Conservation (phyloP, 2,888 invertebrate species). For the Parochlus steinenii region DNA sequence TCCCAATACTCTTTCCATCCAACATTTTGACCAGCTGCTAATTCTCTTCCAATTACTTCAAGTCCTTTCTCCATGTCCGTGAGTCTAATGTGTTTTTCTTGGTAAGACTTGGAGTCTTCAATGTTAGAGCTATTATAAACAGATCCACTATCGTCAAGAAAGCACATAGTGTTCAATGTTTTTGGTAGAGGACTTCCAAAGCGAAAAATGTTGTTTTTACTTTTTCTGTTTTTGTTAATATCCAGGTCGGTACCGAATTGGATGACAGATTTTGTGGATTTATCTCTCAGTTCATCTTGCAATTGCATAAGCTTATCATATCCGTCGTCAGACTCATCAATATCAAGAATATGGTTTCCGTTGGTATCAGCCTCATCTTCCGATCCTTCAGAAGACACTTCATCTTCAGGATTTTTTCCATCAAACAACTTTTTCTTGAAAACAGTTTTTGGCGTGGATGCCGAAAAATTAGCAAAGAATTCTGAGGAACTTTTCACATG, state of each 20-base stretch:
- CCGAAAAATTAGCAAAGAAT: too few species aligned
- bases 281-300: too few species aligned
- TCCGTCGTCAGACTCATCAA: slow-evolving; percentile 6
- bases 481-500: slow-evolving; percentile 6
- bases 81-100: slow-evolving; percentile 34
- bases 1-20: slow-evolving; percentile 90
- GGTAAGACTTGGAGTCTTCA: slow-evolving; percentile 21
- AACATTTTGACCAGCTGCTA: slow-evolving; percentile 54
- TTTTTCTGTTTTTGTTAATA: too few species aligned
- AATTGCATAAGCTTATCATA: slow-evolving; percentile 4
- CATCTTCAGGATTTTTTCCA: background rate
- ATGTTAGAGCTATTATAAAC: slow-evolving; percentile 12
- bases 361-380: too few species aligned
- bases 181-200: too few species aligned
- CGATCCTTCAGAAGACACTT: too few species aligned
- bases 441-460: slow-evolving; percentile 10
- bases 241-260: too few species aligned
- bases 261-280: too few species aligned
- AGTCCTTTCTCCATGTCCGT: slow-evolving; percentile 72
- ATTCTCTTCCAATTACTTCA: slow-evolving; percentile 62
- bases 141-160: slow-evolving; percentile 10
- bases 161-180: slow-evolving; percentile 4
- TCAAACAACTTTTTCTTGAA: slow-evolving; percentile 8
- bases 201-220: too few species aligned
- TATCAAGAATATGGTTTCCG: slow-evolving; percentile 3